Percentiles rank a stretch among this genome's conserved stretches.
Conservation (phyloP, 2,888 invertebrate genomes). For the Sesia bembeciformis region DNA sequence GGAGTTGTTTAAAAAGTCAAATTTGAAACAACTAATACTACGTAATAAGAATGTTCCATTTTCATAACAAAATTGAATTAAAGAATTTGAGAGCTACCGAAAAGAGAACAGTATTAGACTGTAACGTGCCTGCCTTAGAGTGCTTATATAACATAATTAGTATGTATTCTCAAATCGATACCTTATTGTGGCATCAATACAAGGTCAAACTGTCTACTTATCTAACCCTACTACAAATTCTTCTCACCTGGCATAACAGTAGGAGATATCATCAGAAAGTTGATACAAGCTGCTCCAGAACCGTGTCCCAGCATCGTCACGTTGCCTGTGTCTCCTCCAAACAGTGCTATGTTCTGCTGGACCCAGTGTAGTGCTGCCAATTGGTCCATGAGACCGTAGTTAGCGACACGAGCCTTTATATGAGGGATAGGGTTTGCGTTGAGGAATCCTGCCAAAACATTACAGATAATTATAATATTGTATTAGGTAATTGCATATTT, state of each 20-base stretch:
- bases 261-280: constrained; percentile 97
- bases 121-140: too few species aligned
- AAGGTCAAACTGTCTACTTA: too few species aligned
- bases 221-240: neutral
- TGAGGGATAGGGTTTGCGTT: constrained; percentile 93
- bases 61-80: too few species aligned
- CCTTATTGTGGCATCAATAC: too few species aligned
- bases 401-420: constrained; percentile 89
- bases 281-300: constrained; percentile 97
- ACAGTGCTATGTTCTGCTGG: constrained; percentile 94
- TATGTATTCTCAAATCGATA: too few species aligned
- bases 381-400: constrained; percentile 98
- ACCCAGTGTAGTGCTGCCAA: constrained; percentile 98
- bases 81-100: too few species aligned
- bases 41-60: too few species aligned
- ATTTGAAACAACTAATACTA: too few species aligned
- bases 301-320: constrained; percentile 98
- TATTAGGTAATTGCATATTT: too few species aligned
- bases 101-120: too few species aligned
- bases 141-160: too few species aligned
- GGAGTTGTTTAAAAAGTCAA: too few species aligned
- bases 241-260: constrained; percentile 83
- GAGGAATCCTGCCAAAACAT: constrained; percentile 79
- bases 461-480: neutral
- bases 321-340: constrained; percentile 94